Base-by-base conservation (phyloP, 2,888 invertebrate species). In the Zaprionus bogoriensis region DNA sequence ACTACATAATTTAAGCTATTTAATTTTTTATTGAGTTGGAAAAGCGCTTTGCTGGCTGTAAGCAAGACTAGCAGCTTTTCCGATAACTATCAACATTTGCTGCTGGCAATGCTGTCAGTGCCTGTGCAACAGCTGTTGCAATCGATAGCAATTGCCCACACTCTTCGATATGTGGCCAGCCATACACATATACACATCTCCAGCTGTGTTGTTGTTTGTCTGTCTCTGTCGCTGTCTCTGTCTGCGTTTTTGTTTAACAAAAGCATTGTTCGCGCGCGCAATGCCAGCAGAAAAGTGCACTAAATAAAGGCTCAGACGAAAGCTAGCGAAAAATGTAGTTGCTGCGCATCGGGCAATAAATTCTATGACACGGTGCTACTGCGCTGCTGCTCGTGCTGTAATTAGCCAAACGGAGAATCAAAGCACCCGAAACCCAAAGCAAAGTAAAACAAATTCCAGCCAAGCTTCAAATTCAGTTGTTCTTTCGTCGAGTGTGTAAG, bases 211-310 rank as follows among this genome's bases (percentile, higher is more conserved):
- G 80, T 80, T 80, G 79, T 84, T 79, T 59, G 39, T 66, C 69
- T 61, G 44, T 84, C 79, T 74, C 78, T 80, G 67, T 80, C 82
- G 64, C 69, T 61, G 44, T 84, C 79, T 74, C 78, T 80, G 67
- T 80, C 82, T 67, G 51, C 61, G 59, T 55, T 70, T 72, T 72
- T 74, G 69, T 74, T 68, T 50, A 74, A 72, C 85, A 85, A 80
- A 80, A 80, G 85, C 82, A 55, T 78, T 73, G 72, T 67, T 77
- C 71, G 84, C 83, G 80, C 79, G 79, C 85, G 85, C 79, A 79
- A 85, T 75, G 85, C 67, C 67, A 44, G 23, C 20, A 57, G 64
- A 66, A 69, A 57, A 69, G 46, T 77, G 73, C 70, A 78, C 41
- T 38, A 54, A 75, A 63, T 58, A 42, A 41, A 22, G 22, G 30